Base-by-base conservation (phyloP, 2,888 invertebrate genomes). In the Desoria tigrina region DNA sequence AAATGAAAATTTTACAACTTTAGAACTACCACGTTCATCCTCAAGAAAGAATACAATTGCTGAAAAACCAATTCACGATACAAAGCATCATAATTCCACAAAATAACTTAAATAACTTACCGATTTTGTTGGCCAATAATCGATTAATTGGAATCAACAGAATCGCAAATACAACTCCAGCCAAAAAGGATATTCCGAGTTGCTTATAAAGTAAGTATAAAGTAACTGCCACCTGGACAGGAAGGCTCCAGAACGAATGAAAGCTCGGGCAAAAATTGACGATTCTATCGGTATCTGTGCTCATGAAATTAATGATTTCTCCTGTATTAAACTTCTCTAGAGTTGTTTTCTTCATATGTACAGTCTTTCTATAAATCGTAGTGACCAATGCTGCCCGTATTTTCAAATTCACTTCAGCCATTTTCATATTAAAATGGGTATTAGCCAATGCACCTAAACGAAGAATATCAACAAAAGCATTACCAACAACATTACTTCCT, bases 251-350 rank as follows among this genome's bases (percentile, higher is more conserved):
- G 74, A 96, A 84, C 4, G 92, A 88, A 82, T 98, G 98, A 79
- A 99, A 96, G 81, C 94, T 95, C 2, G 93, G 89, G 81, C 94
- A 95, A 24, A 96, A 92, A 81, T 96, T 96, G 0, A 95, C 91
- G 74, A 98, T 92, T 74, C 97, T 86, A 79, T 97, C 95, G 0
- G 92, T 90, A 79, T 99, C 98, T 0, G 94, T 94, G 32, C 95
- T 96, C 91, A 98, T 94, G 76, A 94, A 91, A 81, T 98, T 98
- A 1, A 96, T 86, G 64, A 98, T 89, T 83, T 97, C 92, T 0
- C 97, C 97, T 45, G 89, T 84, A 16, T 84, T 84, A 79, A 80
- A 79, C 56, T 76, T 72, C 27, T 81, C 78, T 60, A 83, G 75
- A 1, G 79, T 77, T 16, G 81, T 79, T 63, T 79, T 78, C 68